Base-by-base conservation (phyloP, 2,888 invertebrate species). In the Melanargia galathea region DNA sequence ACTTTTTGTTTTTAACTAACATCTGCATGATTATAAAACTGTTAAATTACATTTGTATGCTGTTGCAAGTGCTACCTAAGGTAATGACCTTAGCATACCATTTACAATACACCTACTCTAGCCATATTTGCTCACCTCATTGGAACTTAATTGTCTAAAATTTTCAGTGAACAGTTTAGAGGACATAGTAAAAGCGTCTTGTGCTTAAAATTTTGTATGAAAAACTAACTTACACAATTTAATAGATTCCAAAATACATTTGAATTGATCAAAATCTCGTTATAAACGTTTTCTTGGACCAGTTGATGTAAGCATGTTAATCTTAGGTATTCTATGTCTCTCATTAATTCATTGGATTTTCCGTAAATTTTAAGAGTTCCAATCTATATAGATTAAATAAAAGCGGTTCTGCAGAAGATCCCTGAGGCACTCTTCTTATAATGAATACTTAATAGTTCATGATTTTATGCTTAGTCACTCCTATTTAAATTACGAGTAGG, bases 71-170 rank as follows among this genome's bases (percentile, higher is more conserved):
- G 10, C 35, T 48, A 18, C 46, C 54, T 45, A 6, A 59, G 56
- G 3, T 35, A 57, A 63, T 63, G 65, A 60, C 33, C 60, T 67
- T 54, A 62, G 22, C 55, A 55, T 54, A 24, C 57, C 58, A 60
- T 60, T 63, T 30, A 58, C 40, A 54, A 60, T 60, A 52, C 65
- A 54, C 59, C 52, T 64, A 64, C 64, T 62, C 52, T 52, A 20
- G 55, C 66, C 62, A 54, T 67, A 63, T 67, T 65, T 65, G 60
- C 26, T 58, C 38, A 54, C 11, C 52, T 54, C 43, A 52, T 66
- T 66, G 20, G 24, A 48, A 30, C 52, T 55, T 20, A 43, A 46
- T 30, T 33, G 18, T 60, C 63, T 60, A 54, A 62, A 60, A 48
- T 61, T 57, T 56, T 63, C 43, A 48, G 48, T 49, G 51, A 64